Evolutionary conservation across 2,888 invertebrate genomes (phyloP).

Genomic region (Campoplex capitator): DNA sequence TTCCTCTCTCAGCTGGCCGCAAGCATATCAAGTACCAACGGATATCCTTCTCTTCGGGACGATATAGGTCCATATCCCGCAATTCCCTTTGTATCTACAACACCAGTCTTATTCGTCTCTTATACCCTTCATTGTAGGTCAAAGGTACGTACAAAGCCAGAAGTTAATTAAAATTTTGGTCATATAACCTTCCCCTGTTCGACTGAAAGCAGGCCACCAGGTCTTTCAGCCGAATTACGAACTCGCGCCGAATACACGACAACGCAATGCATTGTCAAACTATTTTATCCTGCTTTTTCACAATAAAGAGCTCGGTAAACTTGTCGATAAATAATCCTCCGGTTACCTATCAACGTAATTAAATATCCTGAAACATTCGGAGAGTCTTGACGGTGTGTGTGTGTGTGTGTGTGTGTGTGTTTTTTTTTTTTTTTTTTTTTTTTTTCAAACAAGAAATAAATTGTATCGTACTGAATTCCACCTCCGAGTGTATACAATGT

Average conservation of each 20-base stretch:
- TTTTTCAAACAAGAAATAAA: too few relatives aligned
- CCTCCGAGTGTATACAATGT: neutral
- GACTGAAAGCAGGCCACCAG: too few relatives aligned
- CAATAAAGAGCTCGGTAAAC: neutral
- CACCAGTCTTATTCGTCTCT: neutral
- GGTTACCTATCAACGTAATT: neutral
- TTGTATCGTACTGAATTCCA: too few relatives aligned
- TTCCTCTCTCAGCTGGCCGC: slow-evolving; percentile 43
- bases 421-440: too few relatives aligned
- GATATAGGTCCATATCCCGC: slow-evolving; percentile 3
- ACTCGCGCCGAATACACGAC: neutral
- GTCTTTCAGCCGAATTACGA: neutral
- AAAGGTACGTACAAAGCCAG: slow-evolving; percentile 10
- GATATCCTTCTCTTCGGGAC: slow-evolving; percentile 11
- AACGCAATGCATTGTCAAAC: slow-evolving; percentile 1
- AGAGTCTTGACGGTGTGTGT: too few relatives aligned
- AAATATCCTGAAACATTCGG: neutral
- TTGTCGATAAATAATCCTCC: neutral
- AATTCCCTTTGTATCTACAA: slow-evolving; percentile 18
- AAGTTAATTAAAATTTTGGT: slow-evolving; percentile 48
- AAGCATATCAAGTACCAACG: slow-evolving; percentile 48
- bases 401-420: too few relatives aligned
- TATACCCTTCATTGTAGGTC: slow-evolving; percentile 4
- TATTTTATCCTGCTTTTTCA: slow-evolving; percentile 2
- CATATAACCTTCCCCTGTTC: slow-evolving; percentile 1